Conservation (phyloP, 2,113 vertebrate species). For the Psittacara wagleri region DNA sequence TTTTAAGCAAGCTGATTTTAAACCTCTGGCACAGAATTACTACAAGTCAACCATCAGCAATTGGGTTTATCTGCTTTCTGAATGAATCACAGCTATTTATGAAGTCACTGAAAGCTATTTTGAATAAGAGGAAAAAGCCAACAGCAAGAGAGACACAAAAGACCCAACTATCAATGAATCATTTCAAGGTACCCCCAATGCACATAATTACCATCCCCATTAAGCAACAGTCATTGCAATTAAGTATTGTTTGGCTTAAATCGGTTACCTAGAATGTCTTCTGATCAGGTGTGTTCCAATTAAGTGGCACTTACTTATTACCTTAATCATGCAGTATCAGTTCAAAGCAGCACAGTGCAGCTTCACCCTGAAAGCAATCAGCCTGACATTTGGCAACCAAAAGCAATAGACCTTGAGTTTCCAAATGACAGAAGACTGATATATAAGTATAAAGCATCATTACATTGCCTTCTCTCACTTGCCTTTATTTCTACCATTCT, state of each 20-base stretch:
- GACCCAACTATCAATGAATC: slow-evolving; percentile 53
- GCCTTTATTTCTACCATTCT: neutral
- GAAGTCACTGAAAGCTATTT: slow-evolving; percentile 24
- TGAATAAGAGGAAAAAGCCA: slow-evolving; percentile 38
- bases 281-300: slow-evolving; percentile 60
- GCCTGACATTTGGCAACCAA: slow-evolving; percentile 44
- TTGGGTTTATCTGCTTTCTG: neutral
- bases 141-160: slow-evolving; percentile 28
- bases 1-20: slow-evolving; percentile 14
- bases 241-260: slow-evolving; percentile 68
- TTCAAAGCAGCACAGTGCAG: slow-evolving; percentile 53
- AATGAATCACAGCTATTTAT: slow-evolving; percentile 19
- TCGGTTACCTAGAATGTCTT: slow-evolving; percentile 67
- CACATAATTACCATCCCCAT: slow-evolving; percentile 50
- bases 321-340: slow-evolving; percentile 62
- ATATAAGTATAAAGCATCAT: neutral
- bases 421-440: neutral
- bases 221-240: slow-evolving; percentile 61
- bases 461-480: neutral
- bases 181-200: slow-evolving; percentile 56
- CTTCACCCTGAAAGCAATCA: slow-evolving; percentile 65
- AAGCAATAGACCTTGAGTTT: slow-evolving; percentile 8
- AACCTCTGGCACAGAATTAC: neutral
- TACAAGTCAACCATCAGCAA: neutral
- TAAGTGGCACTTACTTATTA: slow-evolving; percentile 59